phyloP scores from a whole-genome alignment of 2,888 invertebrate species.

The Digitonthophagus gazella region DNA sequence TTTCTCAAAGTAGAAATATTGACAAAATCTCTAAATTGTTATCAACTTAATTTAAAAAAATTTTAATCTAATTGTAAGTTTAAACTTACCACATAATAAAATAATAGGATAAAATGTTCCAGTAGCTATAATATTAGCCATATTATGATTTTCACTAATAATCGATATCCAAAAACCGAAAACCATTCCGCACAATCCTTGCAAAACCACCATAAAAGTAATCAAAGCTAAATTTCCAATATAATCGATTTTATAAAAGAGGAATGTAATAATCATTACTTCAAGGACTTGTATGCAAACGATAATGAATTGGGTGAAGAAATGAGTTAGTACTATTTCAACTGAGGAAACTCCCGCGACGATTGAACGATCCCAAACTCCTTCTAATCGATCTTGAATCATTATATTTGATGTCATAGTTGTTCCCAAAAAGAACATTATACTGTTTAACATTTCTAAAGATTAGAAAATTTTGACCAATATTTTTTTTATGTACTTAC shows the following conservation, averaged over 20 bases:
- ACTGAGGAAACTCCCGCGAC: slow-evolving; percentile 80
- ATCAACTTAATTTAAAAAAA: background rate
- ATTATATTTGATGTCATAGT: slow-evolving; percentile 80
- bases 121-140: slow-evolving; percentile 80
- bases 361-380: slow-evolving; percentile 82
- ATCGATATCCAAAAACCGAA: slow-evolving; percentile 82
- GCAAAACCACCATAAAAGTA: slow-evolving; percentile 63
- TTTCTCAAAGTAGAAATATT: too few relatives aligned
- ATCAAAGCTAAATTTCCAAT: slow-evolving; percentile 63
- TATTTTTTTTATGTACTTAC: slow-evolving; percentile 54
- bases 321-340: slow-evolving; percentile 80
- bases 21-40: too few relatives aligned
- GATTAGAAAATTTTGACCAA: background rate
- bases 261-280: slow-evolving; percentile 62
- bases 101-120: slow-evolving; percentile 91
- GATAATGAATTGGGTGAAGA: slow-evolving; percentile 71
- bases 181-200: slow-evolving; percentile 82
- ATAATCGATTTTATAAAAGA: slow-evolving; percentile 61
- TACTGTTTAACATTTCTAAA: slow-evolving; percentile 55
- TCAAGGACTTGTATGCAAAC: slow-evolving; percentile 68
- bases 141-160: slow-evolving; percentile 71
- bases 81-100: slow-evolving; percentile 73
- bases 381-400: slow-evolving; percentile 76
- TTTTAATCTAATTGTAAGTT: background rate
- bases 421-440: slow-evolving; percentile 82